Base-by-base conservation (phyloP, 2,888 invertebrate species). In the Limenitis camilla region DNA sequence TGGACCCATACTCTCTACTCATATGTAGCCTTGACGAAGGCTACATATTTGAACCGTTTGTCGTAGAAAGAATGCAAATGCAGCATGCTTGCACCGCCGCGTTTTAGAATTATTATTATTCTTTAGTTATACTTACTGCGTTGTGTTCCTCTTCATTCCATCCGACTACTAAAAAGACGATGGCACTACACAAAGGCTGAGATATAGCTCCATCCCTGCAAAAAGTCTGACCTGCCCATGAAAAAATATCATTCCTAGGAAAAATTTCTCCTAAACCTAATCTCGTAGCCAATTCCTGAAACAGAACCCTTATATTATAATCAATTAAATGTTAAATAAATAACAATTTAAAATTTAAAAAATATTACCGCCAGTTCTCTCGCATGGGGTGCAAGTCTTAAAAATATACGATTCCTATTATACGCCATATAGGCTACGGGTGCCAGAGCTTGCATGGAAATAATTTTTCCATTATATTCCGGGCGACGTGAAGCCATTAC, bases 371-470 rank as follows among this genome's bases (percentile, higher is more conserved):
- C 77, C 59, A 89, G 69, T 39, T 81, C 58, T 28, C 76, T 66
- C 0, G 81, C 69, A 49, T 77, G 81, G 1, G 76, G 77, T 2
- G 89, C 71, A 9, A 91, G 63, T 31, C 80, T 61, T 8, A 69
- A 69, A 0, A 90, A 72, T 1, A 90, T 68, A 0, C 84, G 85
- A 66, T 83, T 89, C 28, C 72, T 76, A 61, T 90, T 88, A 58
- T 91, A 78, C 9, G 82, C 84, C 72, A 91, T 81, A 59, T 88
- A 93, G 0, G 91, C 91, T 0, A 94, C 91, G 0, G 94, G 94
- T 0, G 92, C 93, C 56, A 93, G 69, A 2, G 91, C 91, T 61
- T 91, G 90, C 88, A 91, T 91, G 0, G 90, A 88, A 43, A 87
- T 84, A 6, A 94, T 88, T 72, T 92, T 93, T 0, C 78, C 68